Evolutionary conservation across 1,140 invertebrate species (phyloP).

Genomic region (Anagrus nilaparvatae): DNA sequence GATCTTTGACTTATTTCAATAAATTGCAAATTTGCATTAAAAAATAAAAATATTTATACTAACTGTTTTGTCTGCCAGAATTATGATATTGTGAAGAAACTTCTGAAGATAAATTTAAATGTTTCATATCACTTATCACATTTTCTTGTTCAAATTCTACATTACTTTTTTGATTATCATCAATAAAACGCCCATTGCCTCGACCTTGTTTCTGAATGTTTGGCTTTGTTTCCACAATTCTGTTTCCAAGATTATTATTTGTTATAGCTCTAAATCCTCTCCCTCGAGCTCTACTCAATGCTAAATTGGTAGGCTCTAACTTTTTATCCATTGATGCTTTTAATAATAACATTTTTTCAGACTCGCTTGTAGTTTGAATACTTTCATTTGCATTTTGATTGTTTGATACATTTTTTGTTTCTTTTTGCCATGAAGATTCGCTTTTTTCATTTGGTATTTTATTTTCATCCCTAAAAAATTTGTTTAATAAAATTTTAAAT

Average conservation of each 20-base stretch:
- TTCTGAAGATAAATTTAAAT: constrained; percentile 37
- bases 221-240: constrained; percentile 33
- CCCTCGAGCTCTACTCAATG: constrained; percentile 31
- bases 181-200: constrained; percentile 22
- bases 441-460: constrained; percentile 32
- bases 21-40: constrained; percentile 4
- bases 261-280: constrained; percentile 34
- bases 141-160: constrained; percentile 32
- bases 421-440: constrained; percentile 34
- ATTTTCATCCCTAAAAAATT: constrained; percentile 33
- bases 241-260: constrained; percentile 36
- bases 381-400: constrained; percentile 31
- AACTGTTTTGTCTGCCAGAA: constrained; percentile 33
- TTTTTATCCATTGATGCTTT: constrained; percentile 28
- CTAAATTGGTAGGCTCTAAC: constrained; percentile 28
- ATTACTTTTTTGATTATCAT: constrained; percentile 33
- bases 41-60: constrained; percentile 14
- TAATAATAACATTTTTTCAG: constrained; percentile 24
- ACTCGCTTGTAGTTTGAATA: constrained; percentile 20
- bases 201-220: no score
- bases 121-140: constrained; percentile 41
- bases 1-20: no score
- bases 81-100: constrained; percentile 32
- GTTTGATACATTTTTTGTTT: constrained; percentile 23
- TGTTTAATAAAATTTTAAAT: constrained; percentile 7